Evolutionary conservation across 2,888 invertebrate genomes (phyloP).

Genomic region (Girardia tigrina): DNA sequence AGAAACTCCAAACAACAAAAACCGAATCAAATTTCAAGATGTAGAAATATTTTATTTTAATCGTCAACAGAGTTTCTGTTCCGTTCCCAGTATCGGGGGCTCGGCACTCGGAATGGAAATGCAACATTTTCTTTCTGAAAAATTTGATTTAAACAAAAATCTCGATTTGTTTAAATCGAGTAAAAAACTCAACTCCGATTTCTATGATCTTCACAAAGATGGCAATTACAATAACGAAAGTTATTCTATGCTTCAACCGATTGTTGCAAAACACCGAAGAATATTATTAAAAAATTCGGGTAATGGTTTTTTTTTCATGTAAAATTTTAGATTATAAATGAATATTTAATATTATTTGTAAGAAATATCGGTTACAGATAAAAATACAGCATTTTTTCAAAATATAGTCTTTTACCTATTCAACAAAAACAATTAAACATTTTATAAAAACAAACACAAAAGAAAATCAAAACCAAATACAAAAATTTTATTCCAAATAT

Average conservation of each 20-base stretch:
- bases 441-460: too few relatives aligned
- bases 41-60: conserved; percentile 90
- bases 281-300: neutral
- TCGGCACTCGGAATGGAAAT: conserved; percentile 57
- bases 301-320: too few relatives aligned
- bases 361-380: too few relatives aligned
- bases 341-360: too few relatives aligned
- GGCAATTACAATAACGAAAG: neutral
- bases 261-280: neutral
- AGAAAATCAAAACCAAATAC: too few relatives aligned
- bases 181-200: neutral
- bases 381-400: too few relatives aligned
- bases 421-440: too few relatives aligned
- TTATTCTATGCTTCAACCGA: neutral
- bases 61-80: conserved; percentile 57
- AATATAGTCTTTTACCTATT: too few relatives aligned
- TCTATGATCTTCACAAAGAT: neutral
- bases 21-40: conserved; percentile 66
- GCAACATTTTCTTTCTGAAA: neutral
- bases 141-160: neutral
- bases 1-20: neutral
- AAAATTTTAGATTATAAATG: too few relatives aligned
- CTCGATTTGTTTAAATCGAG: neutral
- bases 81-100: conserved; percentile 55
- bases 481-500: too few relatives aligned